Evolutionary conservation across 2,113 vertebrate genomes (phyloP), one percentile per base, ranked within the genome.

Genomic region (Actenoides lindsayi): DNA sequence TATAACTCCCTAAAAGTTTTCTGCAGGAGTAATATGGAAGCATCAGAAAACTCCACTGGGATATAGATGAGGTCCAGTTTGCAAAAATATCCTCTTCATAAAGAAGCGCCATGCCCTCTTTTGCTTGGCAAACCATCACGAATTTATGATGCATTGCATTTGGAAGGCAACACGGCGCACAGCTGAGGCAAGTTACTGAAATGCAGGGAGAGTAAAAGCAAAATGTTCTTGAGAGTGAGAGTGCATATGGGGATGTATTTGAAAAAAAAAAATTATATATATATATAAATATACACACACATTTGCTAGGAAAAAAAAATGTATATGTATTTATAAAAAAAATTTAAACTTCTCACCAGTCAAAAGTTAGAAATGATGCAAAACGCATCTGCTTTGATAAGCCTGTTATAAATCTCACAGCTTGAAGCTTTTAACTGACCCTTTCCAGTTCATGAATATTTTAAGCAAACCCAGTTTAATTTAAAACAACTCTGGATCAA

Each of bases 1-100:
- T 94, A 97, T 97, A 98, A 96, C 93, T 98, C 97, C 96, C 96
- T 97, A 82, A 97, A 98, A 98, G 97, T 98, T 96, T 97, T 96
- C 85, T 81, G 84, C 13, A 7, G 97, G 87, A 96, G 94, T 94
- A 97, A 96, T 96, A 96, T 90, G 97, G 96, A 98, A 98, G 97
- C 97, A 97, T 98, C 98, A 98, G 93, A 94, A 98, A 97, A 97
- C 98, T 98, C 97, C 98, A 95, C 96, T 97, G 98, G 98, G 98
- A 98, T 96, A 90, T 84, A 97, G 96, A 96, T 90, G 97, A 97
- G 93, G 98, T 98, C 98, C 98, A 96, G 96, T 97, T 97, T 96
- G 96, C 96, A 97, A 98, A 98, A 98, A 97, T 94, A 98, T 94
- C 95, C 97, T 96, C 94, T 96, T 97, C 97, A 97, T 98, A 98